Evolutionary conservation across 2,113 vertebrate genomes (phyloP).

Genomic region (Thamnophis sirtalis): DNA sequence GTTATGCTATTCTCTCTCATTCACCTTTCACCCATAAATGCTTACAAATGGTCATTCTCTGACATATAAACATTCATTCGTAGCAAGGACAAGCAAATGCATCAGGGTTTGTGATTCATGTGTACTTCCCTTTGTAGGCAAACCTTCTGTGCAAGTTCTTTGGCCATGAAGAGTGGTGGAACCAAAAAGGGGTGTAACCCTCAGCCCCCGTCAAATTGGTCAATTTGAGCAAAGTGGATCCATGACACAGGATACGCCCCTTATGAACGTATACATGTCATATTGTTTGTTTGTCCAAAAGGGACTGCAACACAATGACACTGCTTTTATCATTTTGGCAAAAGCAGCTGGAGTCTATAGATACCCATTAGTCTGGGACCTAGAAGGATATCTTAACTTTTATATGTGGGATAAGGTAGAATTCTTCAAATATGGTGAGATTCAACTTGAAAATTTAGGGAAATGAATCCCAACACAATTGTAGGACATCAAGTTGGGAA

Average conservation of each 20-base stretch:
- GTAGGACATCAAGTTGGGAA: neutral
- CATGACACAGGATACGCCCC: neutral
- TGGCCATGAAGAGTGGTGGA: neutral
- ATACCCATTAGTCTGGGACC: neutral
- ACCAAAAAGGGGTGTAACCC: neutral
- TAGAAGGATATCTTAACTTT: neutral
- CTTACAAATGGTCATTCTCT: neutral
- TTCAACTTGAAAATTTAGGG: neutral
- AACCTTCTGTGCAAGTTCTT: neutral
- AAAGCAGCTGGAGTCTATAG: neutral
- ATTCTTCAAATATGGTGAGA: neutral
- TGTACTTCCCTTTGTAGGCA: neutral
- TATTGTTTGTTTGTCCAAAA: neutral
- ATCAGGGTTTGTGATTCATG: neutral
- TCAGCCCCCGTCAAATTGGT: neutral
- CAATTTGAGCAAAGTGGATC: neutral
- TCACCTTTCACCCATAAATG: neutral
- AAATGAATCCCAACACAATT: neutral
- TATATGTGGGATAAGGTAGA: neutral
- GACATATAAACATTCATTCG: neutral
- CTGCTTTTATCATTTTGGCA: neutral
- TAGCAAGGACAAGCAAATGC: neutral
- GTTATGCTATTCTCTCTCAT: neutral
- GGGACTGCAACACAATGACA: neutral
- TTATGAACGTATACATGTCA: neutral